A percentile compares a stretch with the other conserved stretches of the same genome.
These are phyloP conservation scores for Platalea minor DNA, from an alignment of 2,797 vertebrate species.

Conservation along the genomic window DNA sequence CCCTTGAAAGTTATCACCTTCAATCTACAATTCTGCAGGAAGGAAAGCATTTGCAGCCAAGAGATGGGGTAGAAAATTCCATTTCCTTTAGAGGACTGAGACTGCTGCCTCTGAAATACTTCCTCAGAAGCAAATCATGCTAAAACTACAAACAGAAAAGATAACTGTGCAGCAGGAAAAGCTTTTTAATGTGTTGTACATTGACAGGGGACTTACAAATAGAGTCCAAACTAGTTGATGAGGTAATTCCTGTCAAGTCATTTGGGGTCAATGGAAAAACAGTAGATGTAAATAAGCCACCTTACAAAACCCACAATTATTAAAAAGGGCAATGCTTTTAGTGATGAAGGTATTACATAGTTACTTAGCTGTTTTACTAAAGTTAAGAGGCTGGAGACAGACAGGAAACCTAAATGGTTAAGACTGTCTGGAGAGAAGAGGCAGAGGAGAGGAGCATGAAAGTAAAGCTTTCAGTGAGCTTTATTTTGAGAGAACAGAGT, in stretches of 20 bases:
- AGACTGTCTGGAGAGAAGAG: neutral
- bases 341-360: neutral
- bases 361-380: neutral
- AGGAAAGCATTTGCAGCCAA: neutral
- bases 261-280: neutral
- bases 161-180: neutral
- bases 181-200: neutral
- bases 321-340: neutral
- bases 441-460: neutral
- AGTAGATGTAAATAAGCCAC: neutral
- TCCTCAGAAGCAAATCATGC: neutral
- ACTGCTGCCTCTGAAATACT: neutral
- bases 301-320: neutral
- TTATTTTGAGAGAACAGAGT: neutral
- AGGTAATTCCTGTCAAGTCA: neutral
- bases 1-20: neutral
- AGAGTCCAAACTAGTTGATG: neutral
- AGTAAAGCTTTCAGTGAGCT: neutral
- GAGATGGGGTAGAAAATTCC: neutral
- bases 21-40: neutral
- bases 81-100: neutral
- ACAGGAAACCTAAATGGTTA: neutral
- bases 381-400: neutral
- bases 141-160: neutral
- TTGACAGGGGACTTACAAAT: neutral